Base-by-base conservation (phyloP, 1,140 invertebrate species). In the Choristoneura fumiferana region DNA sequence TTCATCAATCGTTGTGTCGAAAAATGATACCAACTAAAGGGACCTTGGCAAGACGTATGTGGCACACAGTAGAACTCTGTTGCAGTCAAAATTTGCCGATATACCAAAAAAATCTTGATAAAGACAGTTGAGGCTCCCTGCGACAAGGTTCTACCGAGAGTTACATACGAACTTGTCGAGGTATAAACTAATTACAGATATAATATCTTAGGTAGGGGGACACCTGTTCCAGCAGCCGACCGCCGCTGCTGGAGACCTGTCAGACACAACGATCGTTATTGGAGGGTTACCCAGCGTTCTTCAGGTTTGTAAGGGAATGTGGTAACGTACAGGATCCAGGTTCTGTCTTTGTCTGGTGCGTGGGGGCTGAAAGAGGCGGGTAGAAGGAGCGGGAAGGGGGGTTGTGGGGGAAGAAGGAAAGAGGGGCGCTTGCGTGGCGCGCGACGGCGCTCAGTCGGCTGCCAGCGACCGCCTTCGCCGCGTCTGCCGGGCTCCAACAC, bases 391-490 rank as follows among this genome's bases (percentile, higher is more conserved):
- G 52, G 1, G 49, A 6, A 34, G 22, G 54, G 36, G 38, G 54
- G 4, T 39, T 8, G 36, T 56, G 17, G 36, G 14, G 34, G 14
- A 9, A 8, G 54, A 17, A 10, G 54, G 38, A 40, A 8, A 14
- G 58, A 55, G 67, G 60, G 33, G 73, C 78, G 83, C 81, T 58
- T 74, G 84, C 80, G 79, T 66, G 69, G 14, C 39, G 45, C 43
- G 39, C 60, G 57, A 52, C 15, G 54, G 40, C 37, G 69, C 69
- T 61, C 84, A 87, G 81, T 84, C 75, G 75, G 67, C 66, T 76
- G 75, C 75, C 67, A 71, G 68, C 74, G 45, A 43, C 65, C 73
- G 74, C 65, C 74, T 63, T 63, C 65, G 69, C 57, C 67, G 70
- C 61, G 71, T 71, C 65, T 68, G 22, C 22, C 72, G 69, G 67